Percentiles rank a stretch among this genome's conserved stretches.
Conservation (phyloP, 2,888 invertebrate genomes). For the Agrochola circellaris region DNA sequence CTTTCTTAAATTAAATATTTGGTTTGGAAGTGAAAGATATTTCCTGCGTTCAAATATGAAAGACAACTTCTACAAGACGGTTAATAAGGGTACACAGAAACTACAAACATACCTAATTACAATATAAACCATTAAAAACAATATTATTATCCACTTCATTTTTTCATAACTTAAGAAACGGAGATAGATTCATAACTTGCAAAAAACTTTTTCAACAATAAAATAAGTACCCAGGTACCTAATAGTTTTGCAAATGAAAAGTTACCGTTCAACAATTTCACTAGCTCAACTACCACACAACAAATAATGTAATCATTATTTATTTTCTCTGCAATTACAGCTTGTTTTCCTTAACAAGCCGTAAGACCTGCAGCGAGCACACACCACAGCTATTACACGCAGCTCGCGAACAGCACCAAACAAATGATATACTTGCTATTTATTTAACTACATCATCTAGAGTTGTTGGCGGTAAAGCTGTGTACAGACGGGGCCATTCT, state of each 20-base stretch:
- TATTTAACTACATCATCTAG: slow-evolving; percentile 50
- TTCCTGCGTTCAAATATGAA: slow-evolving; percentile 10
- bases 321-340: slow-evolving; percentile 61
- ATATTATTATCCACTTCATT: neutral
- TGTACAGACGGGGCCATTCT: slow-evolving; percentile 7
- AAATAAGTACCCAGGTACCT: too few species aligned
- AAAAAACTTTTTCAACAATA: neutral
- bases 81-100: neutral
- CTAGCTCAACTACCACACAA: neutral
- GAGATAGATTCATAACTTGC: neutral
- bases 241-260: neutral
- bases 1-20: slow-evolving; percentile 37
- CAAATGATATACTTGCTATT: slow-evolving; percentile 48
- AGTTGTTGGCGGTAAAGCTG: slow-evolving; percentile 16
- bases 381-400: slow-evolving; percentile 48
- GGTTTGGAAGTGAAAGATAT: slow-evolving; percentile 8
- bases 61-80: neutral
- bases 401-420: slow-evolving; percentile 31
- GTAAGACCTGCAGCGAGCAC: slow-evolving; percentile 31
- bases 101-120: too few species aligned
- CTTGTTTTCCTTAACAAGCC: slow-evolving; percentile 29
- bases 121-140: neutral
- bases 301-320: slow-evolving; percentile 57
- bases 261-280: neutral
- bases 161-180: neutral